Percentiles rank a stretch among this genome's conserved stretches.
phyloP scores from a whole-genome alignment of 2,888 invertebrate genomes.

The Melieria crassipennis region DNA sequence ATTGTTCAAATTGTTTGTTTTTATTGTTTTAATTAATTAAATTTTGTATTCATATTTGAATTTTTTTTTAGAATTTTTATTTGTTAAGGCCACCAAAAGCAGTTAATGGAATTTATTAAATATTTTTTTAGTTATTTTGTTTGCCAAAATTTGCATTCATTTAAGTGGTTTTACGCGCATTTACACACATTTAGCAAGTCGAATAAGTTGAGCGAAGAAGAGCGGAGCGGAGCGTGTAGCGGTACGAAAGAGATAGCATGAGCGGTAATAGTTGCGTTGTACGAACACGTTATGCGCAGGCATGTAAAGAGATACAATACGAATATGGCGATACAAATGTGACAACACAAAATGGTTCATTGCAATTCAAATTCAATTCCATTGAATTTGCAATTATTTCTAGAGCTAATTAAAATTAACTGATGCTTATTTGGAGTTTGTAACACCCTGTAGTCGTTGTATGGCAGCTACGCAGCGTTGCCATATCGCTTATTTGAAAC shows the following conservation, averaged over 20 bases:
- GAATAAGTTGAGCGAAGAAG: not conserved
- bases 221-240: constrained; percentile 16
- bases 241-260: not conserved
- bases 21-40: constrained; percentile 37
- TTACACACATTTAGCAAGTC: too few relatives aligned
- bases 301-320: constrained; percentile 53
- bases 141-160: not conserved
- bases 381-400: not conserved
- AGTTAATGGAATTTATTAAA: constrained; percentile 5
- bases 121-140: constrained; percentile 36
- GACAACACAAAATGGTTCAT: too few relatives aligned
- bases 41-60: constrained; percentile 12
- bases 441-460: not conserved
- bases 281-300: constrained; percentile 47
- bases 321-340: not conserved
- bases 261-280: constrained; percentile 9
- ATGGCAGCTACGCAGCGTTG: not conserved
- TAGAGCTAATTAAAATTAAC: not conserved
- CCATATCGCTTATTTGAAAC: not conserved
- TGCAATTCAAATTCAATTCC: not conserved
- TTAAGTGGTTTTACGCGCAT: too few relatives aligned
- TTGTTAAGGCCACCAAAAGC: constrained; percentile 8
- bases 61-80: not conserved
- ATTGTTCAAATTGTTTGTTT: constrained; percentile 8
- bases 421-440: not conserved